Evolutionary conservation across 2,888 invertebrate genomes (phyloP).

Genomic region (Xestia xanthographa): DNA sequence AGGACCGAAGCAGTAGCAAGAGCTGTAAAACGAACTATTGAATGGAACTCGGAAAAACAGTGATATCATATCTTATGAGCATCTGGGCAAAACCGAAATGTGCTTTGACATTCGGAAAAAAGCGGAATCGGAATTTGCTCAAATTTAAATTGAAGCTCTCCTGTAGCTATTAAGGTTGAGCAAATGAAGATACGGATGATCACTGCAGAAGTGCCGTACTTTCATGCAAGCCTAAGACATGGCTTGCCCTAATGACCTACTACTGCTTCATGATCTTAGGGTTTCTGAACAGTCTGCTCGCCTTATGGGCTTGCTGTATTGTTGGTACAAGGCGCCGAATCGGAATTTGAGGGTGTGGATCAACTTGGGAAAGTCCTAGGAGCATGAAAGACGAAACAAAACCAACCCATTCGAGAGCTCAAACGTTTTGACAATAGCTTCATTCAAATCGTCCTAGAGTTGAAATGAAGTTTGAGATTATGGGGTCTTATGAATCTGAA

Average conservation of each 20-base stretch:
- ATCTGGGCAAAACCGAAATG: not conserved
- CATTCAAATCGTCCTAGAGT: not conserved
- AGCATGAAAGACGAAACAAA: not conserved
- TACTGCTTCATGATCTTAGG: no score
- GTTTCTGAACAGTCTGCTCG: no score
- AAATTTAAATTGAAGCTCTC: not conserved
- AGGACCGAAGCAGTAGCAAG: not conserved
- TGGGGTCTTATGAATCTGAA: not conserved
- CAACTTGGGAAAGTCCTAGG: not conserved
- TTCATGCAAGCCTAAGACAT: no score
- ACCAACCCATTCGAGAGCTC: not conserved
- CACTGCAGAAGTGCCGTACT: not conserved
- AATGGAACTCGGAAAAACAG: not conserved
- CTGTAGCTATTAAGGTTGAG: not conserved
- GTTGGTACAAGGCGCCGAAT: not conserved
- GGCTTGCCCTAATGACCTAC: no score
- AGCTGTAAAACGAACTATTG: not conserved
- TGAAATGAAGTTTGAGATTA: not conserved
- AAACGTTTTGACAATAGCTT: not conserved
- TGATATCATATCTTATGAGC: not conserved
- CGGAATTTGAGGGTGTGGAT: not conserved
- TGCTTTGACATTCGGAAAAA: not conserved
- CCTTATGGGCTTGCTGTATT: no score
- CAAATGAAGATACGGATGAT: not conserved
- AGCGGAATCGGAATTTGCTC: not conserved